Base-by-base conservation (phyloP, 2,888 invertebrate species). In the Erynnis tages region DNA sequence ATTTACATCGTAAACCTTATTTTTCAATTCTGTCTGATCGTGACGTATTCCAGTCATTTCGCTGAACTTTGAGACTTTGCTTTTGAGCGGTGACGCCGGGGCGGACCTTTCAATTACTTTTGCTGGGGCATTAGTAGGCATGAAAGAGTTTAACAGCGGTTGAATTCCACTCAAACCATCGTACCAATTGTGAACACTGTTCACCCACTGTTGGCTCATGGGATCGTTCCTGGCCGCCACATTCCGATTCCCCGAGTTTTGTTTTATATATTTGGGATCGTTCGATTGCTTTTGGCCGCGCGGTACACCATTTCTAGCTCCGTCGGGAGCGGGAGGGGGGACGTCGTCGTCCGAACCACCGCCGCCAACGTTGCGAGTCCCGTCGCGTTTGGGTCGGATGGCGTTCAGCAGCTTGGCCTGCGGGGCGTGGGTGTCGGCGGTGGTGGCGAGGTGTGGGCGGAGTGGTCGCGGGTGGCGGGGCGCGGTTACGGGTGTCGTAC, bases 401-500 rank as follows among this genome's bases (percentile, higher is more conserved):
- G 43, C 48, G 27, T 44, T 46, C 27, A 50, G 37, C 19, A 46
- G 49, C 46, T 49, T 48, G 14, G 13, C 30, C 21, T 47, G 49
- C 32, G 32, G 7, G 7, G 11, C 29, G 10, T n/a, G 10, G 30
- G n/a, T n/a, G n/a, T n/a, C n/a, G 37, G 19, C 17, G 13, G 21
- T 14, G 21, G 34, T 29, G 43, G 57, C 52, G 34, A 37, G 35
- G 46, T 45, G 50, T 13, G 40, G 48, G 37, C 48, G 45, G 54
- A 30, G 53, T 56, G 46, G 48, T 53, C 27, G 37, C 8, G 16
- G 29, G 54, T 44, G 58, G 49, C 54, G 58, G 27, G 46, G 52
- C 56, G 54, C 54, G 50, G 56, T 50, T 54, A 53, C 8, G 55
- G 43, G 54, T 16, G 48, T 56, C 52, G 73, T 84, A 85, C 88